Percentiles rank a stretch among this genome's conserved stretches.
phyloP scores from a whole-genome alignment of 2,113 vertebrate genomes.

The Oryctolagus cuniculus region DNA sequence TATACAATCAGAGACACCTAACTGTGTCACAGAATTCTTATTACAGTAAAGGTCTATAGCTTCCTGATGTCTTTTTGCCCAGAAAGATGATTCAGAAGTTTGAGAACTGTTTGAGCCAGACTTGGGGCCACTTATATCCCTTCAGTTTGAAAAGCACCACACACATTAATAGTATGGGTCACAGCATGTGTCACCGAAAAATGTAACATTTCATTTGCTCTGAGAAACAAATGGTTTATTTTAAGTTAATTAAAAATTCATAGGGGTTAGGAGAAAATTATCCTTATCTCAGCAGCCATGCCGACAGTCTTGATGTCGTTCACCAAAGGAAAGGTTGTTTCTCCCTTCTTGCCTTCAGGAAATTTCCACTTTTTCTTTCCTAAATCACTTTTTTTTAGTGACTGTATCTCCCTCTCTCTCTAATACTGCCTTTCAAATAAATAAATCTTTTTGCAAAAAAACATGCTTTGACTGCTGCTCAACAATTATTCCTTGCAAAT shows the following conservation, averaged over 20 bases:
- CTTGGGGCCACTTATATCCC: not conserved
- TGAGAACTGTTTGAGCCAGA: not conserved
- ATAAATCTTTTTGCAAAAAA: too few relatives aligned
- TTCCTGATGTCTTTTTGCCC: not conserved
- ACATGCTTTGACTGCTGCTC: not conserved
- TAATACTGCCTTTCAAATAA: too few relatives aligned
- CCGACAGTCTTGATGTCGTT: not conserved
- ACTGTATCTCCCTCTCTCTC: too few relatives aligned
- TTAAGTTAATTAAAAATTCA: not conserved
- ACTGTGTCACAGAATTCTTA: not conserved
- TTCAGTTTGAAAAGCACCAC: not conserved
- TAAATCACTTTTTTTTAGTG: not conserved
- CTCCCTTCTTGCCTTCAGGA: not conserved
- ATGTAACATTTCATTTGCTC: conserved; percentile 11
- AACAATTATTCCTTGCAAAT: not conserved
- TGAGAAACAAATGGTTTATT: not conserved
- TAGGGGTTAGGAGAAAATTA: not conserved
- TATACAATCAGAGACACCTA: not conserved
- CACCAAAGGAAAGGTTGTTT: not conserved
- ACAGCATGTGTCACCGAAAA: not conserved
- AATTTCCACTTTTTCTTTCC: not conserved
- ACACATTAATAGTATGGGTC: too few relatives aligned
- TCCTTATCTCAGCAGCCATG: not conserved
- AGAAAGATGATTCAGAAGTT: not conserved
- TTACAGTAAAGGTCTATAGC: not conserved